Base-by-base conservation (phyloP, 2,797 vertebrate species). In the Prunella strophiata region DNA sequence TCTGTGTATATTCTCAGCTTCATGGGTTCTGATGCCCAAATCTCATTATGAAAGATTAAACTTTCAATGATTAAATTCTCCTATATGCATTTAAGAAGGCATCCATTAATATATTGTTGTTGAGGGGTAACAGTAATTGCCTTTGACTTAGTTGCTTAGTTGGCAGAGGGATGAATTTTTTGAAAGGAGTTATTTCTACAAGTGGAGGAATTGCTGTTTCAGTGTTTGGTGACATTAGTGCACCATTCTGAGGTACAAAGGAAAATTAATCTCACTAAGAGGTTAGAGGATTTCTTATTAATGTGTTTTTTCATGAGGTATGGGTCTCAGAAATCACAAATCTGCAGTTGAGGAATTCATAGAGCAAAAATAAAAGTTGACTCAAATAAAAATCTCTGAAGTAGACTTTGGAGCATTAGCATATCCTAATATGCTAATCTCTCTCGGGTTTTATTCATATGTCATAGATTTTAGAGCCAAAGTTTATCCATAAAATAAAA, bases 11-110 rank as follows among this genome's bases (percentile, higher is more conserved):
- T 70, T 91, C 55, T 79, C 62, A 88, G 55, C 23, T 63, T 90
- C 76, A 67, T 50, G 17, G 2, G 12, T 85, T 84, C 32, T 67
- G 59, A 85, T 87, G 32, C 34, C 50, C 80, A 84, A 40, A 93
- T 76, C 71, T 93, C 88, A 93, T 91, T 87, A 57, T 36, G 85
- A 86, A 86, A 73, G 4, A 91, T 73, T 84, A 52, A 85, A 93
- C 22, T 78, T 95, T 57, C 32, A 79, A 82, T n/a, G 11, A 90
- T 89, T 91, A 57, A 82, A 74, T 58, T 82, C 51, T 94, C 17
- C 66, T 65, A 51, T 45, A 90, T 76, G 43, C 67, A 82, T 87
- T 85, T 72, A 65, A 88, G 59, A 55, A 1, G 1, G 2, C 34
- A 88, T 32, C 51, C 54, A 68, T 75, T 88, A 88, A 68, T 83